These are phyloP conservation scores for Macaca mulatta DNA, from an alignment of 2,113 vertebrate genomes.

Conservation along the genomic window DNA sequence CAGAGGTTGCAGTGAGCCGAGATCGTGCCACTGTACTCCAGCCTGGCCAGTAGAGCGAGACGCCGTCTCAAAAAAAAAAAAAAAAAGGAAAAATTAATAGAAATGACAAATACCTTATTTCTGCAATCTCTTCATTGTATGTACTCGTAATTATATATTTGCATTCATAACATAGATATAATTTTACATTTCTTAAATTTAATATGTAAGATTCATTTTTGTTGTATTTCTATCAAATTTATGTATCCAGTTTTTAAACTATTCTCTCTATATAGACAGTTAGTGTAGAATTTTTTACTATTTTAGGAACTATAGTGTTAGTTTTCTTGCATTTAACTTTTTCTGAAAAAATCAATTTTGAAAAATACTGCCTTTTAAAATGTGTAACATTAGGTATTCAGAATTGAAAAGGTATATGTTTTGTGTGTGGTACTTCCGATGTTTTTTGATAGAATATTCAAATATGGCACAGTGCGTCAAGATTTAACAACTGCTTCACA, in stretches of 20 bases:
- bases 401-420: neutral
- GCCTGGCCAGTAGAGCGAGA: no score
- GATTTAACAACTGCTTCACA: neutral
- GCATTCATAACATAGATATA: neutral
- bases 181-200: neutral
- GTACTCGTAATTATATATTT: neutral
- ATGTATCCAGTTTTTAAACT: neutral
- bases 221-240: neutral
- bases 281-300: neutral
- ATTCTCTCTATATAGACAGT: neutral
- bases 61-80: no score
- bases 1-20: no score
- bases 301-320: neutral
- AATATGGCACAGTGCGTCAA: neutral
- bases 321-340: conserved; percentile 3
- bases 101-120: neutral
- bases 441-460: neutral
- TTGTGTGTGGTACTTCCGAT: neutral
- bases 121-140: neutral
- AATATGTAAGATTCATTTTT: neutral
- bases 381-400: neutral
- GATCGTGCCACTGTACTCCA: no score
- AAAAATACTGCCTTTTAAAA: neutral
- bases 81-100: neutral
- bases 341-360: neutral